Evolutionary conservation across 2,888 invertebrate species (phyloP).

Genomic region (Spisula solida): DNA sequence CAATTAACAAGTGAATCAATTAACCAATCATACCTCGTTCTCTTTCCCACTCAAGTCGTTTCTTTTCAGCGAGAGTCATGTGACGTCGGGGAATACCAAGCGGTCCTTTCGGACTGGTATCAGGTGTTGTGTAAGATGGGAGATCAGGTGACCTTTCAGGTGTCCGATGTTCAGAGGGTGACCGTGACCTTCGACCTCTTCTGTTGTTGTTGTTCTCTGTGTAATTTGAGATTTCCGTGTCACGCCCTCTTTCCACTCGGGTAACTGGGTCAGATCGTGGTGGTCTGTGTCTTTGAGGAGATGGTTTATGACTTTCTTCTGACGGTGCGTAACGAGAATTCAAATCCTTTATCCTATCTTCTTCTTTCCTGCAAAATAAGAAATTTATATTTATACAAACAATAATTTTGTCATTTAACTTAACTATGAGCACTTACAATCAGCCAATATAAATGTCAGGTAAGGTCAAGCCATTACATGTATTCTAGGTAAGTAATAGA

Average conservation of each 20-base stretch:
- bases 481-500: too few species aligned
- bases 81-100: conserved; percentile 62
- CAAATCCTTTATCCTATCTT: conserved; percentile 57
- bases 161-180: conserved; percentile 58
- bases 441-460: too few species aligned
- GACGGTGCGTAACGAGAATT: conserved; percentile 49
- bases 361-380: conserved; percentile 56
- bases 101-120: conserved; percentile 48
- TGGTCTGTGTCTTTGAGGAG: conserved; percentile 44
- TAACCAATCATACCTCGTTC: conserved; percentile 92
- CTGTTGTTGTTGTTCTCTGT: conserved; percentile 56
- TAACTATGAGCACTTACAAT: too few species aligned
- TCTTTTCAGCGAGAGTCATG: conserved; percentile 91
- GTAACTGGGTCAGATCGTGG: conserved; percentile 63
- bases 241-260: conserved; percentile 49
- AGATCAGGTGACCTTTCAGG: conserved; percentile 62
- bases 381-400: background rate
- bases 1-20: too few species aligned
- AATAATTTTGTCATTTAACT: background rate
- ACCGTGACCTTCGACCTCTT: conserved; percentile 58
- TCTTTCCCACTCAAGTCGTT: conserved; percentile 96
- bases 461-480: too few species aligned
- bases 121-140: conserved; percentile 54
- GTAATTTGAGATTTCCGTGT: conserved; percentile 58
- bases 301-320: conserved; percentile 28